These are phyloP conservation scores for Myopa testacea DNA, from an alignment of 2,888 invertebrate species.

Conservation along the genomic window DNA sequence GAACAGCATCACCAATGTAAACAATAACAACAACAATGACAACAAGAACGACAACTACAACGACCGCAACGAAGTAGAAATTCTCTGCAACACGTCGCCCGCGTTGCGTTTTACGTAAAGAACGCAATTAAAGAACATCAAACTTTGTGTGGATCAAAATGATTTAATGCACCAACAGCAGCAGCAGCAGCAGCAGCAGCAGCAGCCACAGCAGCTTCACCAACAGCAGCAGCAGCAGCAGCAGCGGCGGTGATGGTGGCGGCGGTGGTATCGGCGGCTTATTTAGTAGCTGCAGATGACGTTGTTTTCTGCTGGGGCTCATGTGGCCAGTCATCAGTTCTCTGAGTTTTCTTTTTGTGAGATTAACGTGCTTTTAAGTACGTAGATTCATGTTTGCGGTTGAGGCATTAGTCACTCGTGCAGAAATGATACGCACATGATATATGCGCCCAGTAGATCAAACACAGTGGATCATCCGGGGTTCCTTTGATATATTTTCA, in stretches of 20 bases:
- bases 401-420: background rate
- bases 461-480: background rate
- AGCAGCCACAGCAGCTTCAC: background rate
- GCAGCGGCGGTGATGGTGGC: background rate
- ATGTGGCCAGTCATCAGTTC: background rate
- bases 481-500: no score
- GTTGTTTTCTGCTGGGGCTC: background rate
- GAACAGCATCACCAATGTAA: conserved; percentile 22
- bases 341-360: background rate
- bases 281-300: background rate
- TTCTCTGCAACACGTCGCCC: background rate
- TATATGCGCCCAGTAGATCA: background rate
- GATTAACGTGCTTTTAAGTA: background rate
- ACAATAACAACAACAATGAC: conserved; percentile 48
- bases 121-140: conserved; percentile 32
- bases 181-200: background rate
- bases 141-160: conserved; percentile 26
- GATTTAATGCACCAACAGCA: conserved; percentile 24
- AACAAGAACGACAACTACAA: conserved; percentile 33
- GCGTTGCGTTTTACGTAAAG: background rate
- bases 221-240: background rate
- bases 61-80: background rate
- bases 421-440: background rate
- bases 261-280: background rate
- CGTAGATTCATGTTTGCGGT: background rate